Evolutionary conservation across 2,888 invertebrate genomes (phyloP).

Genomic region (Chaetogeoica ovagalla): DNA sequence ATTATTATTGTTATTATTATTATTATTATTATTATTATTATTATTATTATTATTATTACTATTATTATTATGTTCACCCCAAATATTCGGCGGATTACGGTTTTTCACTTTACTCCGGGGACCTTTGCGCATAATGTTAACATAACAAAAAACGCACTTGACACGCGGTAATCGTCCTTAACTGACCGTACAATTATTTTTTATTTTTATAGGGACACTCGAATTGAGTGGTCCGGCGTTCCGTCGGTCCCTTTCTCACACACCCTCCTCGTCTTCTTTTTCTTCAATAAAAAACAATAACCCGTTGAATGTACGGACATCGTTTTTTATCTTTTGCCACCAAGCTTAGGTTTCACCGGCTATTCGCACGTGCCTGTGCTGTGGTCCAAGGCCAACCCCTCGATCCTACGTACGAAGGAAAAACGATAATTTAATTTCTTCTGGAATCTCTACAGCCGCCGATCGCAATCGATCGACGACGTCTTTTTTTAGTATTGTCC

Average conservation of each 20-base stretch:
- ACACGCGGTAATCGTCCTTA: slow-evolving; percentile 5
- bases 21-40: too few relatives aligned
- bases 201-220: slow-evolving; percentile 27
- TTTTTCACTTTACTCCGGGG: slow-evolving; percentile 35
- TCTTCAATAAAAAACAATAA: slow-evolving; percentile 28
- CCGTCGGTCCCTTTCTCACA: too few relatives aligned
- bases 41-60: too few relatives aligned
- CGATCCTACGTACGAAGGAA: not conserved
- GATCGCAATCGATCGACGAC: not conserved
- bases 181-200: slow-evolving; percentile 42
- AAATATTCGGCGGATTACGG: not conserved
- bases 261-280: too few relatives aligned
- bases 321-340: slow-evolving; percentile 3
- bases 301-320: not conserved
- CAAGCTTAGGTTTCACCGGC: slow-evolving; percentile 5
- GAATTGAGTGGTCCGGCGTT: slow-evolving; percentile 14
- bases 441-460: not conserved
- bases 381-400: not conserved
- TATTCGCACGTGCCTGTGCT: not conserved
- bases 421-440: slow-evolving; percentile 21
- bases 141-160: slow-evolving; percentile 14
- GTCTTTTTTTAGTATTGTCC: not conserved
- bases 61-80: not conserved
- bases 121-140: slow-evolving; percentile 31
- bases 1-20: too few relatives aligned